Conservation (phyloP, 2,113 vertebrate genomes). For the Gymnarchus niloticus region DNA sequence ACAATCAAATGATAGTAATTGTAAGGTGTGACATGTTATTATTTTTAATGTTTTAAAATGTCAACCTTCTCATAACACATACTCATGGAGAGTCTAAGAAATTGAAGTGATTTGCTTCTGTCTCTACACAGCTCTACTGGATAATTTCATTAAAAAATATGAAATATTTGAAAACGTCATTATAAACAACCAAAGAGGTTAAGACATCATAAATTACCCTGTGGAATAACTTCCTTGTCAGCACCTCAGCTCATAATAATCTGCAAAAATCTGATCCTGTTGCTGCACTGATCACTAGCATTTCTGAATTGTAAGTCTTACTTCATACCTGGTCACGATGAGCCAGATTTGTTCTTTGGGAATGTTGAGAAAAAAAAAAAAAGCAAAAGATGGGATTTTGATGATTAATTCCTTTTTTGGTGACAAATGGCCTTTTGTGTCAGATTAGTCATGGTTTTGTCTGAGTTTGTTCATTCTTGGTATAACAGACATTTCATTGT, state of each 20-base stretch:
- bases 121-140: neutral
- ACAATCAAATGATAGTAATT: neutral
- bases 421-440: neutral
- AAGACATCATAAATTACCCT: neutral
- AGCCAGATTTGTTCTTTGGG: neutral
- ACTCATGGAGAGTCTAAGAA: neutral
- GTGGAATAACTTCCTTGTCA: neutral
- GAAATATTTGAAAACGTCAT: neutral
- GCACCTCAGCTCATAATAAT: neutral
- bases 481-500: constrained; percentile 4
- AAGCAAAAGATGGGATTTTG: neutral
- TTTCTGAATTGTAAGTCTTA: neutral
- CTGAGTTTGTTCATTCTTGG: constrained; percentile 9
- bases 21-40: neutral
- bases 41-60: neutral
- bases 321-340: neutral
- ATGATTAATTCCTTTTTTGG: constrained; percentile 10
- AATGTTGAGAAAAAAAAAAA: neutral
- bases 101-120: neutral
- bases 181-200: neutral
- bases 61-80: neutral
- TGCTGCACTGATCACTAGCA: neutral
- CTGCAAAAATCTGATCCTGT: neutral
- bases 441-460: constrained; percentile 15
- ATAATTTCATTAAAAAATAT: neutral